phyloP scores from a whole-genome alignment of 2,113 vertebrate genomes.

The Myrmophylax atrothorax region DNA sequence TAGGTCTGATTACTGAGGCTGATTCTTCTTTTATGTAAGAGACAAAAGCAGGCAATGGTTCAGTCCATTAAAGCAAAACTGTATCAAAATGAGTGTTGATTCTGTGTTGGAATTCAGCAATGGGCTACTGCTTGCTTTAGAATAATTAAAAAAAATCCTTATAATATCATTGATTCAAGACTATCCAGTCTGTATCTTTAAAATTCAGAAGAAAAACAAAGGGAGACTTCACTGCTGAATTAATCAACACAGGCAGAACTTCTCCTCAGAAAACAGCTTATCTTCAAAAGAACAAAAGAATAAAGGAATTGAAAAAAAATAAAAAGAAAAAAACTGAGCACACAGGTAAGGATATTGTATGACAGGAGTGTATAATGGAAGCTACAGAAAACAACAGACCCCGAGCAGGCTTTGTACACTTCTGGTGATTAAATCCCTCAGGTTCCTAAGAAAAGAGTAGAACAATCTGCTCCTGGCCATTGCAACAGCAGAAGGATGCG shows the following conservation, averaged over 20 bases:
- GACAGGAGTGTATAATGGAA: background rate
- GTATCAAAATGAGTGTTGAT: background rate
- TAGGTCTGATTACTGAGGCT: constrained; percentile 34
- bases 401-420: background rate
- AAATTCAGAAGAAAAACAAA: constrained; percentile 21
- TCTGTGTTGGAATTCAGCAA: background rate
- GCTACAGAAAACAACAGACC: background rate
- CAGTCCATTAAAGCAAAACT: constrained; percentile 14
- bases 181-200: background rate
- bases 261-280: background rate
- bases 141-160: background rate
- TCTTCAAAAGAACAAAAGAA: background rate
- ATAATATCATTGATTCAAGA: background rate
- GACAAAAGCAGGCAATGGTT: constrained; percentile 21
- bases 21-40: constrained; percentile 57
- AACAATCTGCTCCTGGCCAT: background rate
- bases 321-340: background rate
- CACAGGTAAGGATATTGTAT: background rate
- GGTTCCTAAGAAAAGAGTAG: background rate
- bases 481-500: background rate
- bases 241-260: background rate
- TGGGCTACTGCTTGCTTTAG: background rate
- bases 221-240: background rate
- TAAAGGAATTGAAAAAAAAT: background rate
- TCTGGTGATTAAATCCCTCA: background rate